These are phyloP conservation scores for Silurus lanzhouensis DNA, from an alignment of 2,797 vertebrate genomes.

Conservation along the genomic window DNA sequence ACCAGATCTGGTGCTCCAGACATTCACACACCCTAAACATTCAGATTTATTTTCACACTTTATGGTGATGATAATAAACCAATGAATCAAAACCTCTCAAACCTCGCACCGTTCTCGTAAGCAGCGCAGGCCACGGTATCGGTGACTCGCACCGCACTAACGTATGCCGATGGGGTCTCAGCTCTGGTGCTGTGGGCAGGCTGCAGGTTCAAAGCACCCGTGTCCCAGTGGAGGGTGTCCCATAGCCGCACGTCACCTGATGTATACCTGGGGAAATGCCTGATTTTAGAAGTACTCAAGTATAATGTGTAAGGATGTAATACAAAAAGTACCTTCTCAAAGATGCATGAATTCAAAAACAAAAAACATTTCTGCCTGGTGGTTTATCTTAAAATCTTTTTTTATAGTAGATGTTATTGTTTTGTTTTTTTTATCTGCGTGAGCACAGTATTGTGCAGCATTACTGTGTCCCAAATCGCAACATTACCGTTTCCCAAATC, in stretches of 20 bases:
- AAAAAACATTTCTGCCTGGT: too few species aligned
- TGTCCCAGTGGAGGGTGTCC: conserved; percentile 92
- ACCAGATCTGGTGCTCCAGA: conserved; percentile 87
- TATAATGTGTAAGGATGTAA: not conserved
- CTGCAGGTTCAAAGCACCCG: conserved; percentile 80
- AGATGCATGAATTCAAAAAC: too few species aligned
- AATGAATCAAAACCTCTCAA: not conserved
- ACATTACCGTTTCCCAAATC: too few species aligned
- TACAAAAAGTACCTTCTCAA: not conserved
- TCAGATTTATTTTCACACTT: not conserved
- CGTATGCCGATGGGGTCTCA: conserved; percentile 76
- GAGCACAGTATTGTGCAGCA: too few species aligned
- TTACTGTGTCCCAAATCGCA: too few species aligned
- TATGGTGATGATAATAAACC: not conserved
- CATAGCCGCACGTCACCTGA: conserved; percentile 93
- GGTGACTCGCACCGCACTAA: conserved; percentile 87
- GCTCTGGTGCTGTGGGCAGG: conserved; percentile 67
- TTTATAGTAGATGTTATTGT: too few species aligned
- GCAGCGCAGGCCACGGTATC: conserved; percentile 85
- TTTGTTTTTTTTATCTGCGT: too few species aligned
- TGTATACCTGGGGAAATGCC: conserved; percentile 80
- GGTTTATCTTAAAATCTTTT: too few species aligned
- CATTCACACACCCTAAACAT: conserved; percentile 81
- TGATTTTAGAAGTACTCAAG: not conserved
- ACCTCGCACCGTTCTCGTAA: conserved; percentile 87